Percentiles rank a stretch among this genome's conserved stretches.
Evolutionary conservation across 2,888 invertebrate genomes (phyloP).

Genomic region (Buathra laborator): DNA sequence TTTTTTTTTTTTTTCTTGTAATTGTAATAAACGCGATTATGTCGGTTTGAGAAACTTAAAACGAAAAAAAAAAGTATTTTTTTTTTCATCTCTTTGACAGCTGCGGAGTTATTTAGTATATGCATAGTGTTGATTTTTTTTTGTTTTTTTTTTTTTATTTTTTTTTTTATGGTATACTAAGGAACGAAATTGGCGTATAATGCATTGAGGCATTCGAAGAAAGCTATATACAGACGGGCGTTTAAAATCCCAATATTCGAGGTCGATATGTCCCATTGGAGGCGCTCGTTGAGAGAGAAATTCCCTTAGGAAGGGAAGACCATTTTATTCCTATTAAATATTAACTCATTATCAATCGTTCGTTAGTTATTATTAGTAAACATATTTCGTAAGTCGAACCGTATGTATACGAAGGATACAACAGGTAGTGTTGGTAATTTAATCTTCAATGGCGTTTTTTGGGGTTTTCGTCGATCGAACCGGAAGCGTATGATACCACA

Average conservation of each 20-base stretch:
- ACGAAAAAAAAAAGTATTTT: constrained; percentile 8
- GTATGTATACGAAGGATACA: constrained; percentile 5
- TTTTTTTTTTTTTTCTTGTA: constrained; percentile 29
- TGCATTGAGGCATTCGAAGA: constrained; percentile 60
- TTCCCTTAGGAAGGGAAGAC: constrained; percentile 76
- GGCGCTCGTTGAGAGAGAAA: constrained; percentile 75
- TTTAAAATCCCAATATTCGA: constrained; percentile 1
- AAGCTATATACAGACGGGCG: constrained; percentile 80
- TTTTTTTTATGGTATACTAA: constrained; percentile 27
- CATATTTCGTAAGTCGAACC: constrained; percentile 16
- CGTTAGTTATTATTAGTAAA: constrained; percentile 43
- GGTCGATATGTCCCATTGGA: constrained; percentile 83
- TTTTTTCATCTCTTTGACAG: constrained; percentile 33
- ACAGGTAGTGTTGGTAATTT: constrained; percentile 3
- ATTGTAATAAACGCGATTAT: constrained; percentile 48
- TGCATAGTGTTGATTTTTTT: constrained; percentile 30
- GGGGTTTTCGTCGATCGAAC: neutral
- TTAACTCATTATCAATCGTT: constrained; percentile 39
- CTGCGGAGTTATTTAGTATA: constrained; percentile 48
- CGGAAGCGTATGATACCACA: neutral
- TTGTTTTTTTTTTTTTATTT: too few species aligned
- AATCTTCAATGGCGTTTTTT: neutral
- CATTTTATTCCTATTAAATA: constrained; percentile 71
- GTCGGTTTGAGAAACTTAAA: constrained; percentile 8
- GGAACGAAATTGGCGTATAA: constrained; percentile 55